Evolutionary conservation across 2,113 vertebrate genomes (phyloP).

Genomic region (Columba livia): DNA sequence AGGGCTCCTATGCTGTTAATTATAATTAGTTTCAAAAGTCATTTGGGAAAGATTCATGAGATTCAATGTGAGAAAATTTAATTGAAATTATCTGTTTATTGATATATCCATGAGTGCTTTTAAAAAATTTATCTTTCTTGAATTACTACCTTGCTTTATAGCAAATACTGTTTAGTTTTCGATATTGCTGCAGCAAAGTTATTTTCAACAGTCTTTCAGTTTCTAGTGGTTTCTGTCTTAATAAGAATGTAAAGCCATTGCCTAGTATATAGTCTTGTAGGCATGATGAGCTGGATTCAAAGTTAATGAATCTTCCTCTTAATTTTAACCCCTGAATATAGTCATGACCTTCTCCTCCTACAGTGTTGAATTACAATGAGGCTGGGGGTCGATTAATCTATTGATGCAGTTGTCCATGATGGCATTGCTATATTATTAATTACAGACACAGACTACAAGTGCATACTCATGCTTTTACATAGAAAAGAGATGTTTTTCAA

Average conservation of each 20-base stretch:
- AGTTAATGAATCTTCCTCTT: slow-evolving; percentile 37
- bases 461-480: neutral
- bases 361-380: slow-evolving; percentile 11
- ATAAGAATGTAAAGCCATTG: slow-evolving; percentile 23
- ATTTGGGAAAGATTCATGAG: neutral
- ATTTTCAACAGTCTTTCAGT: neutral
- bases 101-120: neutral
- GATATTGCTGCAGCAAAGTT: neutral
- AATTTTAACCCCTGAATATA: slow-evolving; percentile 36
- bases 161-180: neutral
- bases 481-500: neutral
- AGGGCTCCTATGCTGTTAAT: neutral
- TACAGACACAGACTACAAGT: neutral
- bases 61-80: neutral
- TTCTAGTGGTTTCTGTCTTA: neutral
- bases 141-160: neutral
- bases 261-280: neutral
- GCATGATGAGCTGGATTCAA: neutral
- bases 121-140: neutral
- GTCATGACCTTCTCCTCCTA: slow-evolving; percentile 31
- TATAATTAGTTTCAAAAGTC: neutral
- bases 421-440: neutral
- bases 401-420: slow-evolving; percentile 3
- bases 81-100: neutral
- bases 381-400: slow-evolving; percentile 6